phyloP scores from a whole-genome alignment of 2,113 vertebrate species.

The Desmodus rotundus region DNA sequence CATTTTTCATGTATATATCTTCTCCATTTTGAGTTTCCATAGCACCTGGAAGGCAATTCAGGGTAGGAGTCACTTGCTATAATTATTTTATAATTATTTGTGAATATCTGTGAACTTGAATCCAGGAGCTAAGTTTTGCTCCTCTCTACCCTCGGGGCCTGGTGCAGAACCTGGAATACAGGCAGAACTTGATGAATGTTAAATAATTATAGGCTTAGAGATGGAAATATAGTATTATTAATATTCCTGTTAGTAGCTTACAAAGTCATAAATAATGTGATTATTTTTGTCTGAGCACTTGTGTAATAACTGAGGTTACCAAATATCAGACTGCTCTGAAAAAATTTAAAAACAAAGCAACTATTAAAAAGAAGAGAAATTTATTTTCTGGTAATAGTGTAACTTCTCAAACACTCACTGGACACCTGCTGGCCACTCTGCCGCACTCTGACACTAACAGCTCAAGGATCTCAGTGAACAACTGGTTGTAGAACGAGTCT shows the following conservation, averaged over 20 bases:
- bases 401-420: neutral
- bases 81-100: neutral
- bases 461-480: slow-evolving; percentile 21
- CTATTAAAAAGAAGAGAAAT: neutral
- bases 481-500: neutral
- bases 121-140: neutral
- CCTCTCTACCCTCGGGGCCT: neutral
- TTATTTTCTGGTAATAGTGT: slow-evolving; percentile 3
- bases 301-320: neutral
- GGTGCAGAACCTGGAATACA: neutral
- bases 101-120: neutral
- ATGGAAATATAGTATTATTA: neutral
- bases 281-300: neutral
- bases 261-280: neutral
- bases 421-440: neutral
- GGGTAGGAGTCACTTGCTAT: neutral
- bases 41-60: neutral
- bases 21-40: neutral
- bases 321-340: neutral
- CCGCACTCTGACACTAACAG: neutral
- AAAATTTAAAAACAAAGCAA: neutral
- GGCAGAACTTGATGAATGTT: neutral
- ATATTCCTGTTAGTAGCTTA: neutral
- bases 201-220: neutral
- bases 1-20: neutral